A percentile compares a stretch with the other conserved stretches of the same genome.
These are phyloP conservation scores for Anisognathus igniventris DNA, from an alignment of 2,797 vertebrate genomes.

Conservation along the genomic window DNA sequence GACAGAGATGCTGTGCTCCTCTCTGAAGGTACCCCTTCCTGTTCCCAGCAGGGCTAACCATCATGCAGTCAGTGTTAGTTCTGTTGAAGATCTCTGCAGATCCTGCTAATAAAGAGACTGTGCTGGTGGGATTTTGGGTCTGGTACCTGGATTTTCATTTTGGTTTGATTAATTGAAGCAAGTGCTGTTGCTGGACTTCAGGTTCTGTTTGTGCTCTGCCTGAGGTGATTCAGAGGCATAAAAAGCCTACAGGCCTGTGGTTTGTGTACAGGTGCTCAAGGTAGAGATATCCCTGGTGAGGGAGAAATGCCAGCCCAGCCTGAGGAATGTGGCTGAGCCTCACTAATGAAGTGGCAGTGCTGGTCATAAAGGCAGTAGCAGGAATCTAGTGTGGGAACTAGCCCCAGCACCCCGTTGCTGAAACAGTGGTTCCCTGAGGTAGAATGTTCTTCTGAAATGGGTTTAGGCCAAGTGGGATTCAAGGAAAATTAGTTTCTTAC, in stretches of 20 bases:
- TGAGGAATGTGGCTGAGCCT: not conserved
- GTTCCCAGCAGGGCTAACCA: not conserved
- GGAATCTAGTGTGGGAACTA: not conserved
- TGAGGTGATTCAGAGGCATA: not conserved
- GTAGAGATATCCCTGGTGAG: not conserved
- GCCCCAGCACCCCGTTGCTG: not conserved
- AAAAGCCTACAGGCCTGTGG: not conserved
- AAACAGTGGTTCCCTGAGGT: not conserved
- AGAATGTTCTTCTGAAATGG: constrained; percentile 57
- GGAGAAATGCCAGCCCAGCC: not conserved
- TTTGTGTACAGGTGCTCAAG: not conserved
- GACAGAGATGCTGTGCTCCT: constrained; percentile 86
- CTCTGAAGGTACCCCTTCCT: constrained; percentile 81
- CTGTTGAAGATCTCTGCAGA: not conserved
- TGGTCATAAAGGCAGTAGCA: not conserved
- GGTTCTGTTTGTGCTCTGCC: not conserved
- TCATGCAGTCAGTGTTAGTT: not conserved
- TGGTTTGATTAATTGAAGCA: not conserved
- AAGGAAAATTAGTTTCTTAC: constrained; percentile 35
- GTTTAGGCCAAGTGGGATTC: constrained; percentile 6
- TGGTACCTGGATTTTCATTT: not conserved
- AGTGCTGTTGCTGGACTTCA: fast-evolving
- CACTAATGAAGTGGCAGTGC: not conserved
- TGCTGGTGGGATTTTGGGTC: not conserved
- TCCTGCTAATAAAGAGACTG: not conserved